A percentile compares a stretch with the other conserved stretches of the same genome.
phyloP scores from a whole-genome alignment of 2,888 invertebrate species.

The Cantharis rufa region DNA sequence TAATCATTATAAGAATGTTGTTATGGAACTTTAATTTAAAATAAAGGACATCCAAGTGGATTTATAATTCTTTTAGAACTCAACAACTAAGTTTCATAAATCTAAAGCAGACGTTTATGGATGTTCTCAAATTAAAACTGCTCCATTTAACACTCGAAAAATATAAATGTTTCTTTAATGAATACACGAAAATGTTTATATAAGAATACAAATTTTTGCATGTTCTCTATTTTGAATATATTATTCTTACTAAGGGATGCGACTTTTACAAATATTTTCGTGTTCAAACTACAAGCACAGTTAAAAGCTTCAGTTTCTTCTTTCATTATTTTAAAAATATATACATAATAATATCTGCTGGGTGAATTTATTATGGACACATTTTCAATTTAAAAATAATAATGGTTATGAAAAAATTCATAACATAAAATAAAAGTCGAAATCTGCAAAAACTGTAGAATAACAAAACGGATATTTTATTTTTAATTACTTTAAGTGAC shows the following conservation, averaged over 20 bases:
- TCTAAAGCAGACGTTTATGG: slow-evolving; percentile 31
- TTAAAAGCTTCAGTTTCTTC: neutral
- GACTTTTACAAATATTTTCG: neutral
- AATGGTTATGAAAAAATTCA: neutral
- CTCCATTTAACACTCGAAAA: slow-evolving; percentile 31
- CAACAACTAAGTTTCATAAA: slow-evolving; percentile 37
- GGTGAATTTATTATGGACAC: neutral
- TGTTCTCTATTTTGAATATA: slow-evolving; percentile 11
- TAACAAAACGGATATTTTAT: neutral
- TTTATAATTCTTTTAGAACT: slow-evolving; percentile 23
- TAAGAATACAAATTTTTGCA: slow-evolving; percentile 17
- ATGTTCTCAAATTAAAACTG: slow-evolving; percentile 28
- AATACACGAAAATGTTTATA: slow-evolving; percentile 17
- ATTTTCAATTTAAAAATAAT: neutral
- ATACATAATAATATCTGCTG: neutral
- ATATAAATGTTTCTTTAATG: slow-evolving; percentile 28
- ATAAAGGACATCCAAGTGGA: neutral
- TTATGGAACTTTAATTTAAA: neutral
- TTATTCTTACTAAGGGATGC: slow-evolving; percentile 2
- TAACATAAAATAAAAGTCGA: neutral
- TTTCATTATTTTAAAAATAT: neutral
- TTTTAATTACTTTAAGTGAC: neutral
- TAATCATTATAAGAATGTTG: neutral
- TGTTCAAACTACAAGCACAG: neutral
- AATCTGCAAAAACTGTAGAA: neutral